phyloP scores from a whole-genome alignment of 2,888 invertebrate species.

The Drosophila affinis region DNA sequence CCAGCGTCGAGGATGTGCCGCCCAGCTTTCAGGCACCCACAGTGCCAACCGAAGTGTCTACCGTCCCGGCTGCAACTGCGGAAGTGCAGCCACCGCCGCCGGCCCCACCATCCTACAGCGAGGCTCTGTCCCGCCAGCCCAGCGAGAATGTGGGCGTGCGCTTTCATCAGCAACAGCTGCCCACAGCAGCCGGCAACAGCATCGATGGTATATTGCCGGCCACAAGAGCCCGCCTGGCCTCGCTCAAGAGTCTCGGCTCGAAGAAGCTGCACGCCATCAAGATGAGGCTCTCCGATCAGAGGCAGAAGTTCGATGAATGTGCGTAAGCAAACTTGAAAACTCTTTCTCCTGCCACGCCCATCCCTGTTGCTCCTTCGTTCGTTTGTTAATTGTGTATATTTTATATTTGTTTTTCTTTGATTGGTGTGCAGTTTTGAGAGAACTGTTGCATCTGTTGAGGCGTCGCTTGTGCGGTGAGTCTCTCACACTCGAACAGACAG shows the following conservation, averaged over 20 bases:
- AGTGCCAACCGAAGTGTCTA: not conserved
- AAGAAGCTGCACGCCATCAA: constrained; percentile 88
- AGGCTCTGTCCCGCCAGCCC: constrained; percentile 58
- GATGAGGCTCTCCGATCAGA: constrained; percentile 85
- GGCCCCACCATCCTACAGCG: constrained; percentile 72
- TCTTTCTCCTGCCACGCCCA: constrained; percentile 39
- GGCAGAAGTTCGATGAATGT: constrained; percentile 83
- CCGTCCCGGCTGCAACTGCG: constrained; percentile 18
- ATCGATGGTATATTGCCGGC: constrained; percentile 81
- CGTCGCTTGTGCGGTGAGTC: constrained; percentile 79
- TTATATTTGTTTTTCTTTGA: constrained; percentile 34
- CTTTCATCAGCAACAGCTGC: constrained; percentile 70
- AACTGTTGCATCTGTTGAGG: constrained; percentile 72
- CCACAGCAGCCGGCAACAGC: constrained; percentile 41
- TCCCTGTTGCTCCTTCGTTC: constrained; percentile 48
- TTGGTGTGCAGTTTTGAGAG: constrained; percentile 72
- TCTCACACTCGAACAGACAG: constrained; percentile 27
- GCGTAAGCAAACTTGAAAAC: constrained; percentile 60
- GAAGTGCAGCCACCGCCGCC: constrained; percentile 52
- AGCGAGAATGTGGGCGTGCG: constrained; percentile 51
- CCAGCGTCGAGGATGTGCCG: constrained; percentile 60
- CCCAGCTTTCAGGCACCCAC: constrained; percentile 44
- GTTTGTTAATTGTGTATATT: constrained; percentile 39
- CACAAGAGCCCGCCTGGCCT: constrained; percentile 86
- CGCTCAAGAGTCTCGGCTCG: constrained; percentile 88